Base-by-base conservation (phyloP, 2,888 invertebrate genomes). In the Yponomeuta plumbellus region DNA sequence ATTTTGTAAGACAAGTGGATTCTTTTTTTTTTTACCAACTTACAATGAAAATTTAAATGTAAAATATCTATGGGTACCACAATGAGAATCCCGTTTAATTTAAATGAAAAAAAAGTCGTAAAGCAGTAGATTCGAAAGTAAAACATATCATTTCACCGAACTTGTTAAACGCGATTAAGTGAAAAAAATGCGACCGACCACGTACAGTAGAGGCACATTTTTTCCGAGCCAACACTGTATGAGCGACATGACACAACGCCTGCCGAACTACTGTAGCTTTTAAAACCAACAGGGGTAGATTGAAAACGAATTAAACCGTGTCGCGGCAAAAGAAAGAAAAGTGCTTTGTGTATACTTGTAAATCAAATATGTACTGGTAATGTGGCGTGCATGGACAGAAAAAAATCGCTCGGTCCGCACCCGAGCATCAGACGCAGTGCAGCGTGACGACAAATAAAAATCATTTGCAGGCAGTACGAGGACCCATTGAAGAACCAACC, bases 401-500 rank as follows among this genome's bases (percentile, higher is more conserved):
- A 73, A 76, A 84, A 88, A 88, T 83, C 82, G 83, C 78, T 84
- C 80, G 74, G 76, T 70, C 74, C 73, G 74, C 68, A 17, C 44
- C 44, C 44, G 44, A 52, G 44, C 44, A 52, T 52, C 70, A 74
- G 72, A 74, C 68, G 67, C 85, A 83, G 73, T 83, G 85, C 84
- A 89, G 84, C 90, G 83, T 88, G 84, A 88, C 91, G 76, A 67
- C 73, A 83, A 81, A 90, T 91, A 91, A 91, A 91, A 89, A 88
- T 89, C 84, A 88, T 87, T 81, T 76, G 74, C 82, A 78, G 74
- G 74, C 75, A 78, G 78, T 77, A 75, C 75, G 73, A 72, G 81
- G 83, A 80, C 83, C 81, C 89, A 91, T 88, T 89, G 86, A 81
- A 81, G 80, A 80, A 84, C 76, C 74, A 80, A 78, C 85, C 83